Conservation (phyloP, 1,140 invertebrate genomes). For the Lycorma delicatula region DNA sequence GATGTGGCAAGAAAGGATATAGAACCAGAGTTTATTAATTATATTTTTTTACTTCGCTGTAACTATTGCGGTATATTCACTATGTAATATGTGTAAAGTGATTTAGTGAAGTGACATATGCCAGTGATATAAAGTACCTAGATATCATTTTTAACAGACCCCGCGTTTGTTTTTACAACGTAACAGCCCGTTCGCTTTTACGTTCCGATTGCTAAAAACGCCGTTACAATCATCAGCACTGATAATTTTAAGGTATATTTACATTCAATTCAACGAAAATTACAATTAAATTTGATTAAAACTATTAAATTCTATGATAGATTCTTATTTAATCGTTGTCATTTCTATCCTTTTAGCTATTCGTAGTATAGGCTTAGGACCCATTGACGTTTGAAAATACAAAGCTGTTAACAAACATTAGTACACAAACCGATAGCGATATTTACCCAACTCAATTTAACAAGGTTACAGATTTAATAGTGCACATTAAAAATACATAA, state of each 20-base stretch:
- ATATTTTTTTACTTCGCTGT: background rate
- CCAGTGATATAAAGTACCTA: slow-evolving; percentile 6
- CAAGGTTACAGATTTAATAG: too few species aligned
- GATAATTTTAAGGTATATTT: background rate
- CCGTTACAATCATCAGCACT: background rate
- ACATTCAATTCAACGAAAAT: too few species aligned
- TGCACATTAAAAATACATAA: too few species aligned
- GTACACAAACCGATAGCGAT: too few species aligned
- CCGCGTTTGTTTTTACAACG: slow-evolving; percentile 20
- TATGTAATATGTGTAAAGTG: slow-evolving; percentile 15
- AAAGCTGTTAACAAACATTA: too few species aligned
- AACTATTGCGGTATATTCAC: slow-evolving; percentile 6
- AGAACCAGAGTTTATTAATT: background rate
- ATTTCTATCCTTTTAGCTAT: slow-evolving; percentile 8
- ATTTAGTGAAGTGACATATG: slow-evolving; percentile 7
- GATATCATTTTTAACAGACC: slow-evolving; percentile 1
- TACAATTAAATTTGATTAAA: too few species aligned
- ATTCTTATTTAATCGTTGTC: background rate
- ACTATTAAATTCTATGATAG: too few species aligned
- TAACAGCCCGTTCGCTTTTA: slow-evolving; percentile 17
- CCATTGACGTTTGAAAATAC: too few species aligned
- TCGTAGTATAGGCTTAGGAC: slow-evolving; percentile 1
- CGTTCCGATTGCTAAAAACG: background rate
- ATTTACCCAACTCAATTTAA: too few species aligned
- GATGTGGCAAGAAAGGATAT: slow-evolving; percentile 41